Conservation (phyloP, 2,797 vertebrate species). For the Eidolon dupreanum region DNA sequence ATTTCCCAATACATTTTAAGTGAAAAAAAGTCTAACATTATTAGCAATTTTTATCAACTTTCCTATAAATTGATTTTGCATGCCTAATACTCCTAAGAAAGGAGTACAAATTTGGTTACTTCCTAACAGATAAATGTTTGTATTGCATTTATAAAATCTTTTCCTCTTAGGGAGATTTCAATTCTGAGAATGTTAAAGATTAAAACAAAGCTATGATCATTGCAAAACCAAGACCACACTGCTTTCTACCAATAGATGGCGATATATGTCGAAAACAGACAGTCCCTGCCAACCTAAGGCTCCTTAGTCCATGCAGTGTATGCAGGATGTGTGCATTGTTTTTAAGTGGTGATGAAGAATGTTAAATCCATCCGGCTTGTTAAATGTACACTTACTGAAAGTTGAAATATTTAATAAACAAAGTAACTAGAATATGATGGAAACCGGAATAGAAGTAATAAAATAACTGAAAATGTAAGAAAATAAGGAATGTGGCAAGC, state of each 20-base stretch:
- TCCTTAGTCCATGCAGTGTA: neutral
- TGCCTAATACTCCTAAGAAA: neutral
- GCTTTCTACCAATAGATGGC: neutral
- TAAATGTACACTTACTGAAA: neutral
- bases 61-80: neutral
- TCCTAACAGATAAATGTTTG: neutral
- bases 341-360: neutral
- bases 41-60: conserved; percentile 17
- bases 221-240: neutral
- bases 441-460: neutral
- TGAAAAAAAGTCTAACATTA: neutral
- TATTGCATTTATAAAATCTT: neutral
- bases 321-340: neutral
- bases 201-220: neutral
- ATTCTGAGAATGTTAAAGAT: conserved; percentile 11
- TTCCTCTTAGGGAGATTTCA: neutral
- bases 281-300: neutral
- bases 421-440: neutral
- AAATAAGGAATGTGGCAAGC: neutral
- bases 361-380: neutral
- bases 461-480: neutral
- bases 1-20: neutral
- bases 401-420: neutral
- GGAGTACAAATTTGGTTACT: neutral
- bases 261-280: neutral